These are phyloP conservation scores for Scrobipalpa costella DNA, from an alignment of 2,888 invertebrate genomes.

Conservation along the genomic window DNA sequence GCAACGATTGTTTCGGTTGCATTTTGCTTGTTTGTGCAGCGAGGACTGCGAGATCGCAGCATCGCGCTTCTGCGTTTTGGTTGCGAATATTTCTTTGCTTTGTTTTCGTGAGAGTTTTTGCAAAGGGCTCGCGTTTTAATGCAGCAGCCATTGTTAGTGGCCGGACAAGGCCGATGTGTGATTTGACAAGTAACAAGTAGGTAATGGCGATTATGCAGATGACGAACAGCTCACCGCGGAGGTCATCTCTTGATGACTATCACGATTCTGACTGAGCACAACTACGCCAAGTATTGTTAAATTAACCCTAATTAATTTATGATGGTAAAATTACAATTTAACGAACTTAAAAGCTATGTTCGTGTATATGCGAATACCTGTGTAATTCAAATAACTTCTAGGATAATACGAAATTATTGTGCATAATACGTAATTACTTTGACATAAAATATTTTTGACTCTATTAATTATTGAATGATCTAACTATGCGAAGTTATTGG, in stretches of 20 bases:
- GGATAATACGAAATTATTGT: too few species aligned
- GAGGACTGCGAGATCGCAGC: not conserved
- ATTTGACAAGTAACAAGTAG: conserved; percentile 49
- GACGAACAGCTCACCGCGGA: conserved; percentile 31
- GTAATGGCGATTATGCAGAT: conserved; percentile 43
- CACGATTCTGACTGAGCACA: conserved; percentile 26
- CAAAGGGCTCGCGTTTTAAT: conserved; percentile 18
- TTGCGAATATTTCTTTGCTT: conserved; percentile 11
- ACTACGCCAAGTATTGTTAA: not conserved
- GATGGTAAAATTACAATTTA: not conserved
- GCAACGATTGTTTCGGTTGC: conserved; percentile 12
- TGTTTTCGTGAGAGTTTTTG: conserved; percentile 9
- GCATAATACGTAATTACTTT: too few species aligned
- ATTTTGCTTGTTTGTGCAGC: conserved; percentile 11
- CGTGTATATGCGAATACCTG: too few species aligned
- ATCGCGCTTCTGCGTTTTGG: not conserved
- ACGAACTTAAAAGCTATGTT: too few species aligned
- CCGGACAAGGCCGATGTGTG: conserved; percentile 50
- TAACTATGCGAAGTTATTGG: too few species aligned
- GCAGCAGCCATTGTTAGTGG: conserved; percentile 40
- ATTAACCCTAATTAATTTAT: not conserved
- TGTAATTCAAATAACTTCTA: too few species aligned
- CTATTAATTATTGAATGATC: too few species aligned
- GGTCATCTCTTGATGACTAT: conserved; percentile 30
- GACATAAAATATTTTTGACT: too few species aligned